Evolutionary conservation across 2,797 vertebrate genomes (phyloP).

Genomic region (Merluccius polli): DNA sequence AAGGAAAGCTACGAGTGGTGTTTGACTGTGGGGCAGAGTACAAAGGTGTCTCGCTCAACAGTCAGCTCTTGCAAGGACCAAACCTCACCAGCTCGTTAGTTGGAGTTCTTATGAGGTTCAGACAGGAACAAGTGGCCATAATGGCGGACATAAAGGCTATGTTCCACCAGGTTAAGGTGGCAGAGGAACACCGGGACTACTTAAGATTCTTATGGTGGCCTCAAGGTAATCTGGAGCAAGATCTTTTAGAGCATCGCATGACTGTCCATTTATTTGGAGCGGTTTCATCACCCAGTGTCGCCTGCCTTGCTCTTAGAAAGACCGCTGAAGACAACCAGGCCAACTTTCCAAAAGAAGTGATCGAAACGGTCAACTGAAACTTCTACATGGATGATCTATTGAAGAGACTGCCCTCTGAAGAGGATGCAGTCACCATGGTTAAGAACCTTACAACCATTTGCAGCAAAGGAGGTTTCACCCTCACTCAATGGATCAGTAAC

Average conservation of each 20-base stretch:
- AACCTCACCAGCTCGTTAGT: not conserved
- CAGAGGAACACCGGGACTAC: not conserved
- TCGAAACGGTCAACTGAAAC: not conserved
- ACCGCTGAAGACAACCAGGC: not conserved
- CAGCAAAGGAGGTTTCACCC: not conserved
- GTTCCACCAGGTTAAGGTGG: not conserved
- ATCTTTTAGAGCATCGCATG: not conserved
- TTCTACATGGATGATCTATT: not conserved
- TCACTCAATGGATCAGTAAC: not conserved
- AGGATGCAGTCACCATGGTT: not conserved
- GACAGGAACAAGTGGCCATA: not conserved
- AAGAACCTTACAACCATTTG: not conserved
- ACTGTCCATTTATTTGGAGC: no score
- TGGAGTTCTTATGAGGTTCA: not conserved
- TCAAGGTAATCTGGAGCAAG: not conserved
- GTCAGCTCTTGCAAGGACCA: not conserved
- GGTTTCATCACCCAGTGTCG: not conserved
- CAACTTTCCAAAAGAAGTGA: not conserved
- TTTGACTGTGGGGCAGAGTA: not conserved
- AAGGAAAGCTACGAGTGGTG: not conserved
- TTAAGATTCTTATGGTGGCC: slow-evolving; percentile 2
- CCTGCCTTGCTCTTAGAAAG: no score
- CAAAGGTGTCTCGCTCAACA: not conserved
- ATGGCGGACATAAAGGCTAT: not conserved
- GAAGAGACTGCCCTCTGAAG: not conserved